Conservation (phyloP, 1,140 invertebrate genomes). For the Tetramorium parvispinum region DNA sequence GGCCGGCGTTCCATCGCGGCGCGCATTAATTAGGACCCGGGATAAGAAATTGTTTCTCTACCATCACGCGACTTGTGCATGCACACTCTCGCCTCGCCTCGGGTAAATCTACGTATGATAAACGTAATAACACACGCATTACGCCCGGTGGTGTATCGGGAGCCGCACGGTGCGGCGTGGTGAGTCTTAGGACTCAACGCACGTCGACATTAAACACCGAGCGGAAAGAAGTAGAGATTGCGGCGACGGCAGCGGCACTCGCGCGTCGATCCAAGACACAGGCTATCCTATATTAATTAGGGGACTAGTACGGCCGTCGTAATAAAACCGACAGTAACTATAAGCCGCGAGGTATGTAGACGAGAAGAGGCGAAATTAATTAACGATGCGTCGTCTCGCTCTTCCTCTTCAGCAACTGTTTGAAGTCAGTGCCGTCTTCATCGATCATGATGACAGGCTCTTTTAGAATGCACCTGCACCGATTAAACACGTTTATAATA, state of each 20-base stretch:
- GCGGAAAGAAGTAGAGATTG: constrained; percentile 1
- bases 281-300: constrained; percentile 46
- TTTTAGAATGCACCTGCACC: neutral
- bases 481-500: constrained; percentile 39
- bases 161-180: neutral
- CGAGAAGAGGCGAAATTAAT: constrained; percentile 45
- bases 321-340: constrained; percentile 41
- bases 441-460: constrained; percentile 24
- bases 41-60: constrained; percentile 58
- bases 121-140: constrained; percentile 59
- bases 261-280: constrained; percentile 27
- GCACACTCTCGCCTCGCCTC: constrained; percentile 26
- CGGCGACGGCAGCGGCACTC: neutral
- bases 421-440: constrained; percentile 11
- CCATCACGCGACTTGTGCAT: constrained; percentile 17
- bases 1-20: constrained; percentile 35
- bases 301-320: neutral
- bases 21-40: constrained; percentile 54
- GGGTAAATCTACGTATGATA: constrained; percentile 47
- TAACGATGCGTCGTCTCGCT: constrained; percentile 22
- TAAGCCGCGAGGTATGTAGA: constrained; percentile 23
- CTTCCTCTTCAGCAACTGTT: neutral
- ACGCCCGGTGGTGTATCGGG: constrained; percentile 45
- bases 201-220: constrained; percentile 29
- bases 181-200: constrained; percentile 13